Base-by-base conservation (phyloP, 1,140 invertebrate genomes). In the Drosophila trapezifrons region DNA sequence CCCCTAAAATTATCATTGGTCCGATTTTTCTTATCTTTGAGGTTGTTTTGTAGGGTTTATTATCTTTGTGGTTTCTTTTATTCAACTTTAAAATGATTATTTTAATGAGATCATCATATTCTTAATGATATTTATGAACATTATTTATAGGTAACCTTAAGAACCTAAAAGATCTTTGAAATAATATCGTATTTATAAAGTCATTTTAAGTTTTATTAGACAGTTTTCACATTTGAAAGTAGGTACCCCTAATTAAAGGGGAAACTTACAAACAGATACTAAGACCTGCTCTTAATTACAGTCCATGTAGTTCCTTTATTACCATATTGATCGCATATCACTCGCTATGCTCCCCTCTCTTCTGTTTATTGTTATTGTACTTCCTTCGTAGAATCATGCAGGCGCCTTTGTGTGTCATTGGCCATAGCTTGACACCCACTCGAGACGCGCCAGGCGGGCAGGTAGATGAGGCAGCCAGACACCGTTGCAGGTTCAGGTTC, bases 381-480 rank as follows among this genome's bases (percentile, higher is more conserved):
- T 25, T 51, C 54, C 54, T 55, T 40, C 47, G 67, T 71, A 58
- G 43, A 58, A 62, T 42, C 57, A 15, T 38, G 43, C 45, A 77
- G 74, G 75, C 75, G 75, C 75, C 75, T 63, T 57, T 70, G 64
- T 77, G 25, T 60, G 74, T 67, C 74, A 56, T 70, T 54, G 20
- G 29, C 9, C 54, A 63, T 78, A 78, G 65, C 40, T 77, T 63
- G 75, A 77, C 75, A 78, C 75, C 74, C 66, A 78, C 57, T 78
- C 52, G 15, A 77, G 65, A 27, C 73, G 37, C 75, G 45, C 55
- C 74, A 55, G 74, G 72, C 60, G 51, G 72, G 13, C 45, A 73
- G 52, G 62, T 62, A 66, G 38, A 54, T 57, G 37, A 46, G 45
- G 9, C 27, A 46, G 59, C 22, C 20, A 27, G 37, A 47, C 18